Percentiles rank a stretch among this genome's conserved stretches.
Conservation (phyloP, 2,797 vertebrate genomes). For the Rhinatrema bivittatum region DNA sequence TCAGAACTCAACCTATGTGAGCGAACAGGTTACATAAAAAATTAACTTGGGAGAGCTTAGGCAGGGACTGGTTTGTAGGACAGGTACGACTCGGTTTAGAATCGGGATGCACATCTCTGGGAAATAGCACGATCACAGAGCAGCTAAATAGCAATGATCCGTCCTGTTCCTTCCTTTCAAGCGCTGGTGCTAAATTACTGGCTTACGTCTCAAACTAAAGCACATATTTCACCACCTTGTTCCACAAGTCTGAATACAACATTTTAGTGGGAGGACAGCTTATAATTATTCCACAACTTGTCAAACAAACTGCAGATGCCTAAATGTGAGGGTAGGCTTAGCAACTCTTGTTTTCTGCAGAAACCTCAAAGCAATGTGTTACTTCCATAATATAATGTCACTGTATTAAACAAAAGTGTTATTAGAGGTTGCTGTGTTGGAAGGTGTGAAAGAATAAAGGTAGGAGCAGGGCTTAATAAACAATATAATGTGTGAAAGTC, state of each 20-base stretch:
- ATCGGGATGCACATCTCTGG: background rate
- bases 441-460: slow-evolving; percentile 12
- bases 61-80: slow-evolving; percentile 32
- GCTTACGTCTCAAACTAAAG: slow-evolving; percentile 37
- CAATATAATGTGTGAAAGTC: slow-evolving; percentile 32
- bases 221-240: slow-evolving; percentile 44
- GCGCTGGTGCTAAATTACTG: slow-evolving; percentile 41
- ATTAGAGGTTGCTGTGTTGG: slow-evolving; percentile 29
- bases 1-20: too few relatives aligned
- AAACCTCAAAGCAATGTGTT: slow-evolving; percentile 31
- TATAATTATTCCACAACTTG: slow-evolving; percentile 56
- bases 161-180: slow-evolving; percentile 26
- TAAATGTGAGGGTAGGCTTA: slow-evolving; percentile 33
- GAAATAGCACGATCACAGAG: slow-evolving; percentile 31
- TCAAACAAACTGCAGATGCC: slow-evolving; percentile 51
- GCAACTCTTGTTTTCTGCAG: slow-evolving; percentile 41
- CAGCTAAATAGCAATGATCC: slow-evolving; percentile 35
- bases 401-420: slow-evolving; percentile 45
- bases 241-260: slow-evolving; percentile 42
- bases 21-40: slow-evolving; percentile 34
- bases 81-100: slow-evolving; percentile 34
- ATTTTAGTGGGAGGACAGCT: slow-evolving; percentile 45
- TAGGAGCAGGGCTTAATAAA: slow-evolving; percentile 37
- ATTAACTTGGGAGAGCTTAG: slow-evolving; percentile 31
- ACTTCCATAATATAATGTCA: too few relatives aligned